phyloP scores from a whole-genome alignment of 2,113 vertebrate genomes.

The Melozone crissalis region DNA sequence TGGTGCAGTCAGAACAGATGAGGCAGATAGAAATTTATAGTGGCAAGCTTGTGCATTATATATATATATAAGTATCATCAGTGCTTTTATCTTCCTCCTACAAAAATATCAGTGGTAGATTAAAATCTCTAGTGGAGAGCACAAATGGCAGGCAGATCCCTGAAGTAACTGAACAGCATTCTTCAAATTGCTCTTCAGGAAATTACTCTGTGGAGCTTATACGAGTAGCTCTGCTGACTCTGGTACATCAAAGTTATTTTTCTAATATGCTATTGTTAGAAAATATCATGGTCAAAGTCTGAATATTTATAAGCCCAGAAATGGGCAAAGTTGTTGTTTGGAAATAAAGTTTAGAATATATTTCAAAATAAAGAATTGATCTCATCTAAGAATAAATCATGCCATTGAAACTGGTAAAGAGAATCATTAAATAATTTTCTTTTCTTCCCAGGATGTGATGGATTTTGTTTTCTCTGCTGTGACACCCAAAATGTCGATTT shows the following conservation, averaged over 20 bases:
- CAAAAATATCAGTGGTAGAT: background rate
- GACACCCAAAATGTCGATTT: slow-evolving; percentile 81
- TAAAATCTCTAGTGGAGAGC: background rate
- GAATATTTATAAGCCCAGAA: background rate
- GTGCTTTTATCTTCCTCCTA: background rate
- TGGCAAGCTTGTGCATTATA: background rate
- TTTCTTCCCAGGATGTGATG: slow-evolving; percentile 74
- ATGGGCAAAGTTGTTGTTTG: background rate
- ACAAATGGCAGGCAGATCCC: background rate
- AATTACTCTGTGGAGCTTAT: background rate
- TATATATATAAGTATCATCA: background rate
- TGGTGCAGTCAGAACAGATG: background rate
- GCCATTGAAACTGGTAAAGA: background rate
- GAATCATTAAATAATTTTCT: background rate
- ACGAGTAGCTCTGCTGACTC: background rate
- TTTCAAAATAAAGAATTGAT: background rate
- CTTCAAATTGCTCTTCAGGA: slow-evolving; percentile 4
- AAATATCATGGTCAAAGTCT: background rate
- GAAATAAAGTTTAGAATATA: background rate
- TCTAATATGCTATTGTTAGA: background rate
- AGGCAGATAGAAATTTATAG: background rate
- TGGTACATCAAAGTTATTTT: background rate
- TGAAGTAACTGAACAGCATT: background rate
- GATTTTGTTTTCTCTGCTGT: slow-evolving; percentile 81
- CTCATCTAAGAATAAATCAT: background rate